Evolutionary conservation across 2,113 vertebrate genomes (phyloP).

Genomic region (Heloderma charlesbogerti): DNA sequence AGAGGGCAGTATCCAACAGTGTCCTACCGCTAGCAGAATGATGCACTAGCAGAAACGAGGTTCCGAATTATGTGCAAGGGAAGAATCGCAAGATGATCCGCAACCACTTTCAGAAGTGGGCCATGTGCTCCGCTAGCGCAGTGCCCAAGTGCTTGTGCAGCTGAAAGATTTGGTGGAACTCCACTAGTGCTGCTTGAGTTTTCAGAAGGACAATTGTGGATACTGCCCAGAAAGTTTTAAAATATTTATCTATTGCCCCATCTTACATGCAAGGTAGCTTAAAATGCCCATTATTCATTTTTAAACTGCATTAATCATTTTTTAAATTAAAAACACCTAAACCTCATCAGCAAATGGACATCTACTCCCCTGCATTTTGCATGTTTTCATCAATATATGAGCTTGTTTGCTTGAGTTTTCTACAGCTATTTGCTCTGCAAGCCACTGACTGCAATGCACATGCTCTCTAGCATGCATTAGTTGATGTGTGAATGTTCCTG

Average conservation of each 20-base stretch:
- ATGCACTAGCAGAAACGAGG: too few relatives aligned
- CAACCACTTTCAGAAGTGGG: too few relatives aligned
- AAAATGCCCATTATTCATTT: neutral
- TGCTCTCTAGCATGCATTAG: neutral
- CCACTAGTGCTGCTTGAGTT: too few relatives aligned
- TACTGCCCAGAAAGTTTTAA: neutral
- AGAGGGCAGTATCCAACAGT: too few relatives aligned
- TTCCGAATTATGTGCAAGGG: too few relatives aligned
- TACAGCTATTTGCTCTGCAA: neutral
- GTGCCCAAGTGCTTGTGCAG: too few relatives aligned
- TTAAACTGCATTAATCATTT: neutral
- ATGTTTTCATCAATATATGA: neutral
- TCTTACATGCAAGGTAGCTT: neutral
- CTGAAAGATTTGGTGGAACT: too few relatives aligned
- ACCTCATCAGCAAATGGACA: neutral
- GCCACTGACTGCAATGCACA: too few relatives aligned
- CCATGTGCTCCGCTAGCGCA: too few relatives aligned
- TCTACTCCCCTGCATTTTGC: neutral
- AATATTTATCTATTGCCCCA: neutral
- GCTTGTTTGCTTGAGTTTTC: neutral
- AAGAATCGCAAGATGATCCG: too few relatives aligned
- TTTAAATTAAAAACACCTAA: neutral
- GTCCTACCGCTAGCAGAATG: too few relatives aligned
- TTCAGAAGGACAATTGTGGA: too few relatives aligned
- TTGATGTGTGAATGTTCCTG: neutral